These are phyloP conservation scores for Vanessa atalanta DNA, from an alignment of 1,140 invertebrate species.

Conservation along the genomic window DNA sequence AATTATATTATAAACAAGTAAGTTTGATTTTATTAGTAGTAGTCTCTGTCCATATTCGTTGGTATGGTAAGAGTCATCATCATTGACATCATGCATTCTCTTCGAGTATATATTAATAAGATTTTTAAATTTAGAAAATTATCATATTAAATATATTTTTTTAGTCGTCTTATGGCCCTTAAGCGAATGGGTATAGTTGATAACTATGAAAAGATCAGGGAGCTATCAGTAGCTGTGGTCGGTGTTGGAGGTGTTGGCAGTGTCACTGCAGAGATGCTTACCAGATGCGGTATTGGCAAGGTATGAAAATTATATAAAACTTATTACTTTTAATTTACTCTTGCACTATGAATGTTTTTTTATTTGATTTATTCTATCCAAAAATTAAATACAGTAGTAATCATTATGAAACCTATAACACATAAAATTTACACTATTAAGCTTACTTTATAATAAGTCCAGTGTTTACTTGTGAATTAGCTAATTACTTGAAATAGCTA, in stretches of 20 bases:
- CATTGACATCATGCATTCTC: background rate
- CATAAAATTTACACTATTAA: too few relatives aligned
- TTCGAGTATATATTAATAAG: background rate
- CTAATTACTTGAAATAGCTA: too few relatives aligned
- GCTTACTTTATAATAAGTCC: too few relatives aligned
- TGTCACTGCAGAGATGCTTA: constrained; percentile 99
- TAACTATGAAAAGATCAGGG: constrained; percentile 98
- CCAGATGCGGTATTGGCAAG: constrained; percentile 98
- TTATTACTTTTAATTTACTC: background rate
- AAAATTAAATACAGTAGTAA: too few relatives aligned
- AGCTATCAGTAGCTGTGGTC: constrained; percentile 95
- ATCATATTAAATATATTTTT: constrained; percentile 39
- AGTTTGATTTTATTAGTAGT: too few relatives aligned
- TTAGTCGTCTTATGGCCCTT: constrained; percentile 97
- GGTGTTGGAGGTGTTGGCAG: constrained; percentile 99
- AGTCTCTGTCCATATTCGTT: too few relatives aligned
- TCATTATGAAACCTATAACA: too few relatives aligned
- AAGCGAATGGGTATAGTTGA: constrained; percentile 99
- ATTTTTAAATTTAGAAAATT: too few relatives aligned
- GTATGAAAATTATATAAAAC: constrained; percentile 75
- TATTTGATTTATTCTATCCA: too few relatives aligned
- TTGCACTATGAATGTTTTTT: background rate
- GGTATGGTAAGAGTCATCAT: too few relatives aligned
- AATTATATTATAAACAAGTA: too few relatives aligned
- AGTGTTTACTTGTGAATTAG: too few relatives aligned